Percentiles rank a stretch among this genome's conserved stretches.
Conservation (phyloP, 2,888 invertebrate species). For the Odontocolon sp. region DNA sequence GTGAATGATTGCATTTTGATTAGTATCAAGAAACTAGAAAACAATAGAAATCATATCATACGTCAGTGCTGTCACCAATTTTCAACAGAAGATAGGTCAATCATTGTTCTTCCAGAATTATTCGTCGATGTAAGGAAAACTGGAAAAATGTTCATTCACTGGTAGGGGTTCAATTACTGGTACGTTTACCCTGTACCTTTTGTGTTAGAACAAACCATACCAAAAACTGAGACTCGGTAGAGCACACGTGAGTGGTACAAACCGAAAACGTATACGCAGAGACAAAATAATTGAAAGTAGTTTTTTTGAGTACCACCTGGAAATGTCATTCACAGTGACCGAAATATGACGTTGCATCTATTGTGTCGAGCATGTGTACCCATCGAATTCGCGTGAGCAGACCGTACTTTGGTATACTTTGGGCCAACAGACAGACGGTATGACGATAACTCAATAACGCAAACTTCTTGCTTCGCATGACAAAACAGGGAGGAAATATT, state of each 20-base stretch:
- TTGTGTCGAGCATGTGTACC: slow-evolving; percentile 39
- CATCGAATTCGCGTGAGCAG: slow-evolving; percentile 25
- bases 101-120: too few relatives aligned
- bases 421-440: slow-evolving; percentile 48
- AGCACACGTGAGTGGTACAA: slow-evolving; percentile 40
- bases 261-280: not conserved
- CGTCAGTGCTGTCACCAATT: too few relatives aligned
- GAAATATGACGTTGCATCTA: slow-evolving; percentile 46
- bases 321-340: slow-evolving; percentile 55
- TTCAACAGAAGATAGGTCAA: too few relatives aligned
- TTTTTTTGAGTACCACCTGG: slow-evolving; percentile 58
- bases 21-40: too few relatives aligned
- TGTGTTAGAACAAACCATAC: too few relatives aligned
- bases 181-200: too few relatives aligned
- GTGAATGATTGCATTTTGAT: too few relatives aligned
- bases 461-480: slow-evolving; percentile 55
- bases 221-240: slow-evolving; percentile 38
- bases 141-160: too few relatives aligned
- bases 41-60: too few relatives aligned
- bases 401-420: slow-evolving; percentile 24
- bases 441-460: slow-evolving; percentile 58
- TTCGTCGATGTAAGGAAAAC: too few relatives aligned
- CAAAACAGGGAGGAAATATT: slow-evolving; percentile 56
- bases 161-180: too few relatives aligned
- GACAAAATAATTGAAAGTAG: slow-evolving; percentile 54